These are phyloP conservation scores for Tachyglossus aculeatus DNA, from an alignment of 2,797 vertebrate genomes.

Conservation along the genomic window DNA sequence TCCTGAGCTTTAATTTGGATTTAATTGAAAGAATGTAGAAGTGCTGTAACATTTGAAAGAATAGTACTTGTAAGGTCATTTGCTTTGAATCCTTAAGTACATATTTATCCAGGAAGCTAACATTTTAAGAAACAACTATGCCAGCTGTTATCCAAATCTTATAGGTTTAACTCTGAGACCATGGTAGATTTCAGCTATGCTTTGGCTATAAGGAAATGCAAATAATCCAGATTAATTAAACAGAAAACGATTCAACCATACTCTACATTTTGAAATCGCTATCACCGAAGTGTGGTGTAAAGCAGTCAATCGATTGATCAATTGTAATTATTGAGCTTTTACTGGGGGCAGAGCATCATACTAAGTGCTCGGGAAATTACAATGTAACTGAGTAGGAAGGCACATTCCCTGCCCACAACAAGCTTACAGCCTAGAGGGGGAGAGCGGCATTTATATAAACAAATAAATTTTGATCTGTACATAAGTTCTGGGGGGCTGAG, in stretches of 20 bases:
- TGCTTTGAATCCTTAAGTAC: constrained; percentile 62
- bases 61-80: constrained; percentile 60
- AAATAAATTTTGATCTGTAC: too few species aligned
- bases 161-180: constrained; percentile 31
- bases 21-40: constrained; percentile 76
- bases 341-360: too few species aligned
- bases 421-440: too few species aligned
- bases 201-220: constrained; percentile 10
- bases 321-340: too few species aligned
- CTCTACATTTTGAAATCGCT: constrained; percentile 28
- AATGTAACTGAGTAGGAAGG: too few species aligned
- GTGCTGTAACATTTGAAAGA: constrained; percentile 75
- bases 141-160: constrained; percentile 33
- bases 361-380: too few species aligned
- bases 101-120: constrained; percentile 69
- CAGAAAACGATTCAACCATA: not conserved
- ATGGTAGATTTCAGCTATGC: constrained; percentile 24
- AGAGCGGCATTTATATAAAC: too few species aligned
- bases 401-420: too few species aligned
- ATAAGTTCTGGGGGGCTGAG: too few species aligned
- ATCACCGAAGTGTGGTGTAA: too few species aligned
- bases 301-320: too few species aligned
- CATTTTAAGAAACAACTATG: constrained; percentile 56
- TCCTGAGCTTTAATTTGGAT: constrained; percentile 80
- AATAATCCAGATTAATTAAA: not conserved